Base-by-base conservation (phyloP, 2,797 vertebrate genomes). In the Champsocephalus gunnari region DNA sequence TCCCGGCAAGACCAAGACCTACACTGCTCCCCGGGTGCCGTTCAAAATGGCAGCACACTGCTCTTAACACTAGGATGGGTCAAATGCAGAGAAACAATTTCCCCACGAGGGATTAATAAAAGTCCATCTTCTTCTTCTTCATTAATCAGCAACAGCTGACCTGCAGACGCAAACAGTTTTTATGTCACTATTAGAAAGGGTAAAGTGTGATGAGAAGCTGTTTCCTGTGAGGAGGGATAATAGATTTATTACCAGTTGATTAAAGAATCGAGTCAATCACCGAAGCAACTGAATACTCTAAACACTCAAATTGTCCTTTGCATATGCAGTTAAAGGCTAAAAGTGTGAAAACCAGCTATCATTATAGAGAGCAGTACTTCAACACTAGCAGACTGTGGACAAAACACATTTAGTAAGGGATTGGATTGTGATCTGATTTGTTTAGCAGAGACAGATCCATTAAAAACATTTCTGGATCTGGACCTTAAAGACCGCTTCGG, bases 91-190 rank as follows among this genome's bases (percentile, higher is more conserved):
- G 19, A 19, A 19, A 19, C 19, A 19, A 19, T 19, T 19, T 19
- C 19, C 19, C 19, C 19, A 19, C 19, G 24, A 24, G 24, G 24
- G 24, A 24, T 24, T 24, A 3, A 24, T 24, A 24, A 24, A 24
- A 24, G 24, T 24, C 24, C 24, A 24, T 24, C 24, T 24, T 24
- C 24, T 24, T 24, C 24, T 24, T 24, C 24, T 24, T 24, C 5
- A 24, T 63, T 65, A 47, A 65, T 77, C 48, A 54, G 48, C 9
- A 3, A 53, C 48, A 60, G 14, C 55, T 48, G 75, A 66, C 19
- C 55, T 59, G 32, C 12, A 55, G 50, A 50, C 4, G 6, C 9
- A 11, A 49, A 45, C 17, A 8, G 67, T 53, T 51, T 51, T 68
- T 47, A 64, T 44, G 53, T 58, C 28, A 28, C 28, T 28, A 28